Evolutionary conservation across 1,140 invertebrate genomes (phyloP).

Genomic region (Drosophila murphyi): DNA sequence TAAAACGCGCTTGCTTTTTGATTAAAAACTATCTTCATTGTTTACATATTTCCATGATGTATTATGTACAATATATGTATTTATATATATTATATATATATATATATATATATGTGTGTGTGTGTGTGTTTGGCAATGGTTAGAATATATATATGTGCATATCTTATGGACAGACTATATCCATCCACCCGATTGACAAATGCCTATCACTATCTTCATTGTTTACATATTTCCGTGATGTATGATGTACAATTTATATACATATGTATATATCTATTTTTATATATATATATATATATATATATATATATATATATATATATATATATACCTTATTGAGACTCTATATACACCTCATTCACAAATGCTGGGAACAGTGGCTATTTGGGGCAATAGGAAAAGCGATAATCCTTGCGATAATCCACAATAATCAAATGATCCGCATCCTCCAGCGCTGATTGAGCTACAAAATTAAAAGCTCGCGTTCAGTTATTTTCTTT

Average conservation of each 20-base stretch:
- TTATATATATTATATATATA: not conserved
- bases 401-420: constrained; percentile 71
- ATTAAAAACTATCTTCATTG: constrained; percentile 3
- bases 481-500: not conserved
- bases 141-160: not conserved
- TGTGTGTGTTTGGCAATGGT: too few relatives aligned
- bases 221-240: too few relatives aligned
- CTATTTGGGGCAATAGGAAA: too few relatives aligned
- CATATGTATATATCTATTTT: too few relatives aligned
- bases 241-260: constrained; percentile 6
- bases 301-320: too few relatives aligned
- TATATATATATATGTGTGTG: not conserved
- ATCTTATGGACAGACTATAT: not conserved
- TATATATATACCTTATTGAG: too few relatives aligned
- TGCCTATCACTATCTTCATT: constrained; percentile 13
- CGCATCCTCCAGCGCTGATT: constrained; percentile 68
- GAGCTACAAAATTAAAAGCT: constrained; percentile 44
- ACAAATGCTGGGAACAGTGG: constrained; percentile 72
- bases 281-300: too few relatives aligned
- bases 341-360: too few relatives aligned
- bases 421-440: constrained; percentile 64
- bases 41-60: constrained; percentile 10
- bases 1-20: not conserved
- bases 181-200: not conserved
- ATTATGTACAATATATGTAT: not conserved